Base-by-base conservation (phyloP, 2,888 invertebrate genomes). In the Ennomos erosarius region DNA sequence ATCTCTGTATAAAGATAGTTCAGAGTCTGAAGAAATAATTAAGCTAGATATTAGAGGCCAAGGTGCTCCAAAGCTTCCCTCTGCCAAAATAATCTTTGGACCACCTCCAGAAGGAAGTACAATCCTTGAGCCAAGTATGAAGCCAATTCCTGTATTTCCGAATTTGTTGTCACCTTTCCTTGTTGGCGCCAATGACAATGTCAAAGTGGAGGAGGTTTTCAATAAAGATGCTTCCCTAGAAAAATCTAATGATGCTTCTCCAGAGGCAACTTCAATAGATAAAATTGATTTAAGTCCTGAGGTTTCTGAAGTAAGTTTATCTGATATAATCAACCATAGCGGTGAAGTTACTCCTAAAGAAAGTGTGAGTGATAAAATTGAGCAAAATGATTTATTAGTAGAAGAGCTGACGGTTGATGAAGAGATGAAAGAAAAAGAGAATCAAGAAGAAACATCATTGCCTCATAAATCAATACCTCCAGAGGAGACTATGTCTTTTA, bases 21-120 rank as follows among this genome's bases (percentile, higher is more conserved):
- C 90, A 46, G 85, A 78, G 0, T 93, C 93, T 36, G 92, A 93
- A 63, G 92, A 93, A 67, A 88, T 93, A 8, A 92, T 93, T 50
- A 92, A 91, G 62, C 65, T 93, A 57, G 93, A 93, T 71, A 92
- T 93, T 38, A 78, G 93, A 76, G 93, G 93, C 1, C 82, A 86
- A 65, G 88, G 82, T 36, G 83, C 75, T 34, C 87, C 86, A 9
- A 90, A 85, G 69, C 85, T 84, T 57, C 80, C 85, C 34, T 68
- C 85, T 59, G 81, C 84, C 11, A 87, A 90, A 79, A 90, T 92
- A 47, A 87, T 92, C 64, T 89, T 90, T 73, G 91, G 91, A 1
- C 87, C 89, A 9, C 90, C 90, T 33, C 91, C 90, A 12, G 86
- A 88, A 64, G 88, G 87, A 1, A 76, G 83, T 45, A 84, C 76